These are phyloP conservation scores for Drosophila vallismaia DNA, from an alignment of 2,888 invertebrate species.

Conservation along the genomic window DNA sequence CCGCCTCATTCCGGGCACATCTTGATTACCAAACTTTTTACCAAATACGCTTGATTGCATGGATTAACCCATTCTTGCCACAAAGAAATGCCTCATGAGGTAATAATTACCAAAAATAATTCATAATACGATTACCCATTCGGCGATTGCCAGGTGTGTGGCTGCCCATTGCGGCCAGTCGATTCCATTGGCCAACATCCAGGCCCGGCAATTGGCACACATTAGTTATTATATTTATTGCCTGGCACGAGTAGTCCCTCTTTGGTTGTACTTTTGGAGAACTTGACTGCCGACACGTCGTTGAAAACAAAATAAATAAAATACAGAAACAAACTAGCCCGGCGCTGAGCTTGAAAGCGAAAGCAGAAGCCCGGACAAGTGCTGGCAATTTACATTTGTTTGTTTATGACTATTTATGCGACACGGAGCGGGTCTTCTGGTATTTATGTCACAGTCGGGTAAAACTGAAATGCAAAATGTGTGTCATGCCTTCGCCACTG, in stretches of 20 bases:
- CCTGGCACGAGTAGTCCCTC: slow-evolving; percentile 14
- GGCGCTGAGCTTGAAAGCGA: slow-evolving; percentile 57
- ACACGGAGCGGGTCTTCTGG: slow-evolving; percentile 13
- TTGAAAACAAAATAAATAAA: slow-evolving; percentile 13
- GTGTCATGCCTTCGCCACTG: slow-evolving; percentile 64
- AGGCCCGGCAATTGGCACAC: slow-evolving; percentile 34
- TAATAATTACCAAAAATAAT: slow-evolving; percentile 33
- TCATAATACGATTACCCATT: slow-evolving; percentile 41
- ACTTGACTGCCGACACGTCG: slow-evolving; percentile 62
- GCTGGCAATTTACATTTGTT: slow-evolving; percentile 63
- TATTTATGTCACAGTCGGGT: slow-evolving; percentile 59
- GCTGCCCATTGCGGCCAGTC: slow-evolving; percentile 33
- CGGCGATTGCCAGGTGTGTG: slow-evolving; percentile 23
- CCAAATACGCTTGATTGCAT: neutral
- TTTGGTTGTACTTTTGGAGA: slow-evolving; percentile 28
- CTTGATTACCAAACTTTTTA: neutral
- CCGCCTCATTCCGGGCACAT: neutral
- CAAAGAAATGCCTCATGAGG: slow-evolving; percentile 22
- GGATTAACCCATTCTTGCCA: slow-evolving; percentile 18
- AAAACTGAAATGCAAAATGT: slow-evolving; percentile 66
- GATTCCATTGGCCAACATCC: slow-evolving; percentile 33
- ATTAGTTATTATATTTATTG: slow-evolving; percentile 22
- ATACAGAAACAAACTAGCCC: slow-evolving; percentile 2
- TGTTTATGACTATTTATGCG: slow-evolving; percentile 49
- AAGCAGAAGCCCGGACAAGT: slow-evolving; percentile 52